These are phyloP conservation scores for Chiloscyllium plagiosum DNA, from an alignment of 2,113 vertebrate species.

Conservation along the genomic window DNA sequence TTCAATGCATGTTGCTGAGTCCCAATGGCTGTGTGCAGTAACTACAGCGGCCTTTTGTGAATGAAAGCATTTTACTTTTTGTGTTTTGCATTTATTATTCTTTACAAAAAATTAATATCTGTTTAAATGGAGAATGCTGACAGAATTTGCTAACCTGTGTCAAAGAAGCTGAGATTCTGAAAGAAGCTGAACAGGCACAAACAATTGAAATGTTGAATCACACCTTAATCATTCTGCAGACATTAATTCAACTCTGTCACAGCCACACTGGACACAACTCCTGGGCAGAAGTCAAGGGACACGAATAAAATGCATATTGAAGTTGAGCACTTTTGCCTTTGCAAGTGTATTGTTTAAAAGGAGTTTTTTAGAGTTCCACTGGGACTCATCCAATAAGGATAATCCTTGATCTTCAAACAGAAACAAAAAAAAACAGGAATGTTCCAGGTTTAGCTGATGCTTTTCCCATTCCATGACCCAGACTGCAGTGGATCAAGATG, in stretches of 20 bases:
- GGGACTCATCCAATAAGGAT: not conserved
- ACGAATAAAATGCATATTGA: not conserved
- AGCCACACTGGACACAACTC: not conserved
- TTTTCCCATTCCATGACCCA: too few relatives aligned
- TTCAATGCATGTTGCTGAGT: not conserved
- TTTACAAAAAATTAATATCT: not conserved
- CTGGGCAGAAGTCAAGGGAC: not conserved
- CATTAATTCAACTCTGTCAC: not conserved
- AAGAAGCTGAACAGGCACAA: not conserved
- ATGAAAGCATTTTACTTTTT: not conserved
- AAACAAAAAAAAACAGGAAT: not conserved
- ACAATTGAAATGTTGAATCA: not conserved
- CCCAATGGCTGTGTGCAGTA: not conserved
- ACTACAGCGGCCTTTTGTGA: not conserved
- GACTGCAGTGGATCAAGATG: too few relatives aligned
- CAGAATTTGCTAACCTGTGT: not conserved
- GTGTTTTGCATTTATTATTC: not conserved
- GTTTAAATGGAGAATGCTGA: not conserved
- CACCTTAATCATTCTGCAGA: not conserved
- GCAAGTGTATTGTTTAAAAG: not conserved
- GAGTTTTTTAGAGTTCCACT: not conserved
- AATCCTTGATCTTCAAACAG: not conserved
- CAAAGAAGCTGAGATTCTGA: not conserved
- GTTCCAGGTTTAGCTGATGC: not conserved
- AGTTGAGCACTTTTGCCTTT: not conserved